Evolutionary conservation across 2,888 invertebrate genomes (phyloP), one percentile per base, ranked within the genome.

Genomic region (Icerya purchasi): DNA sequence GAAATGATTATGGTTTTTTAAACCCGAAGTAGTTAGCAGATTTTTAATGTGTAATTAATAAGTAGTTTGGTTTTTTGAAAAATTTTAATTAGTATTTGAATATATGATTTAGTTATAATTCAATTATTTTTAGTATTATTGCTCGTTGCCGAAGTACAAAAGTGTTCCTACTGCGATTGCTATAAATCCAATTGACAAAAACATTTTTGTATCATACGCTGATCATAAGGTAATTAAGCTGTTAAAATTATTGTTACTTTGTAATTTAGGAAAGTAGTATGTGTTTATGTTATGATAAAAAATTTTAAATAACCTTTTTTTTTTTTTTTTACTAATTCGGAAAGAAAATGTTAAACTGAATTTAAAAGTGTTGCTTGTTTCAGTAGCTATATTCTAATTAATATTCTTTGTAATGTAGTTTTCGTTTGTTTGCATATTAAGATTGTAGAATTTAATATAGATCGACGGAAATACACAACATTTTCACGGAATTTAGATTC

Each of bases 391-490:
- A 49, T 49, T 14, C 14, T 49, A 8, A 49, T 49, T 14, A 14
- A 49, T 49, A 49, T 49, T 49, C 14, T 14, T 49, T 49, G 8
- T 49, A n/a, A n/a, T n/a, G n/a, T n/a, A n/a, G n/a, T n/a, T n/a
- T n/a, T n/a, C n/a, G n/a, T n/a, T 57, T 14, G 24, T 57, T 18
- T 57, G 14, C 23, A n/a, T 22, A 51, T 24, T 19, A 54, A 14
- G 21, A 54, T 90, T 61, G 72, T 85, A 51, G 89, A 91, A 70
- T 90, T 83, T 69, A 78, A 80, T 68, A 68, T 89, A n/a, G 68
- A 69, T 2, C 73, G 76, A 53, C 78, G 76, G 66, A 76, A 76
- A 64, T 83, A 83, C 66, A 79, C 82, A 0, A 71, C 76, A 57
- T 83, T 84, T 76, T 78, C 81, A 14, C 76, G 76, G 21, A 68